Evolutionary conservation across 2,797 vertebrate species (phyloP), one percentile per base, ranked within the genome.

Genomic region (Acanthurus leucopareius): DNA sequence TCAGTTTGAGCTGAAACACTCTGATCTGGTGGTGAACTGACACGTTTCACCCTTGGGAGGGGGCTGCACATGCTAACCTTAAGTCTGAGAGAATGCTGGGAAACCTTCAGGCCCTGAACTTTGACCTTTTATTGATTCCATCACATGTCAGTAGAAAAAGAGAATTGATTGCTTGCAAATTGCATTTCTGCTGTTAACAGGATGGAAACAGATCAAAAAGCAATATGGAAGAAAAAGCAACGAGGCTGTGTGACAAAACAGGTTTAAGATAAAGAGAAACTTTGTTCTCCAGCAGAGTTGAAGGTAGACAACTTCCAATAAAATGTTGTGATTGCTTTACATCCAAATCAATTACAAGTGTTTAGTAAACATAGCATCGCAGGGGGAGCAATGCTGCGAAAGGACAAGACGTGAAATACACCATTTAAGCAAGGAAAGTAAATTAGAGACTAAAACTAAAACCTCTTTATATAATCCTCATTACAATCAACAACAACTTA

Each of bases 151-250:
- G 63, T 45, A 62, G 66, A 9, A 82, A 73, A 28, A 77, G 16
- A 73, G 32, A 83, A 86, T 75, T 79, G 82, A 88, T 74, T 68
- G 57, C 17, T 82, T 14, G 5, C n/a, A 82, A 76, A 89, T 74
- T 81, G 47, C 65, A 62, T 77, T 83, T 79, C 15, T 73, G 44
- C 48, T n/a, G 52, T 44, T 52, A 42, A 63, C 9, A 59, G 40
- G 58, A 54, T 62, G 32, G 16, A 25, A 17, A 52, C 15, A 17
- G 3, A 77, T 86, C 32, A 35, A 10, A 61, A 61, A 44, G 20
- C 10, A 63, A 4, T 15, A 52, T 20, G 17, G 9, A n/a, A 47
- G 32, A 66, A 45, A 73, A 49, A 9, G 58, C 51, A 20, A 57
- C 5, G 2, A 69, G 5, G 5, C 16, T 61, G 49, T 5, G 0